These are phyloP conservation scores for Mongoloraphidia duomilia DNA, from an alignment of 2,888 invertebrate species.

Conservation along the genomic window DNA sequence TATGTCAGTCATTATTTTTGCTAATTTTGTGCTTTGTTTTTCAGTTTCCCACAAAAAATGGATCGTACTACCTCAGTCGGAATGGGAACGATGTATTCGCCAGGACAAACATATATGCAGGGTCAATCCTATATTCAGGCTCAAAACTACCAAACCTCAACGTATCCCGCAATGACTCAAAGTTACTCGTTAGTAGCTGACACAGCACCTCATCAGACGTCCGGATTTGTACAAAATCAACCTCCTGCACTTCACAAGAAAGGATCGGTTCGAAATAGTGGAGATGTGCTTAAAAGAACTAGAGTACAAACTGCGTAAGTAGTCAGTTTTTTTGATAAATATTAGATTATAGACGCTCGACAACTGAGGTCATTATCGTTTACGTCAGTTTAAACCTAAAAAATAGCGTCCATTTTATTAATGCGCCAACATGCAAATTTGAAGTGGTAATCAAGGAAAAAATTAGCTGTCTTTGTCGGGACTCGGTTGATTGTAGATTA, in stretches of 20 bases:
- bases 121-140: conserved; percentile 32
- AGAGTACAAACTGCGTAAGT: conserved; percentile 54
- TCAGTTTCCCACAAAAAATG: conserved; percentile 31
- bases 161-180: conserved; percentile 22
- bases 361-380: not conserved
- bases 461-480: too few species aligned
- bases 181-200: conserved; percentile 19
- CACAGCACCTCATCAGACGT: conserved; percentile 14
- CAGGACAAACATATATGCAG: conserved; percentile 15
- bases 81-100: conserved; percentile 23
- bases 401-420: too few species aligned
- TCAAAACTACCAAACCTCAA: conserved; percentile 22
- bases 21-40: conserved; percentile 16
- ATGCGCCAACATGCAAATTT: too few species aligned
- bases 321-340: conserved; percentile 1
- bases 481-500: too few species aligned
- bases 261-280: conserved; percentile 43
- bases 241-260: conserved; percentile 45
- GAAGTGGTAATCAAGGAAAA: too few species aligned
- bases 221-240: conserved; percentile 18
- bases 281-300: conserved; percentile 49
- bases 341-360: too few species aligned
- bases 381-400: too few species aligned
- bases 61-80: conserved; percentile 27
- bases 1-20: conserved; percentile 3